Percentiles rank a stretch among this genome's conserved stretches.
phyloP scores from a whole-genome alignment of 2,888 invertebrate genomes.

The Lasioglossum oenotherae region DNA sequence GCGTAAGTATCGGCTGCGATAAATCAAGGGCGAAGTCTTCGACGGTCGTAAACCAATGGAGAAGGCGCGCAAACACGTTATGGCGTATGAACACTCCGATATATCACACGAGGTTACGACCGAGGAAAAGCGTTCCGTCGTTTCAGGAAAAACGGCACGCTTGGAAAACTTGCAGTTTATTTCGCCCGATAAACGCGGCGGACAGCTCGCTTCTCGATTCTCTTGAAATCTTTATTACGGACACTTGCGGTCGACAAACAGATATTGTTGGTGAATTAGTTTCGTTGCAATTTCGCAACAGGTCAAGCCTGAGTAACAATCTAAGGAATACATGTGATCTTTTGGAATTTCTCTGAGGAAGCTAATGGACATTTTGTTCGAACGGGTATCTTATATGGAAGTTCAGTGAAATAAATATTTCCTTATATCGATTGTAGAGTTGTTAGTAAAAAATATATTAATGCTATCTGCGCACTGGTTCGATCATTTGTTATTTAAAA shows the following conservation, averaged over 20 bases:
- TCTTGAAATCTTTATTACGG: conserved; percentile 36
- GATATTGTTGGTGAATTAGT: background rate
- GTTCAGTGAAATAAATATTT: background rate
- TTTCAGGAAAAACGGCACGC: conserved; percentile 39
- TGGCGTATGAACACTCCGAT: conserved; percentile 55
- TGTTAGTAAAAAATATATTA: too few species aligned
- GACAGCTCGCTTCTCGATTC: conserved; percentile 35
- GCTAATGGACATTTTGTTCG: background rate
- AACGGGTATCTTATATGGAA: background rate
- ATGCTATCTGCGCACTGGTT: too few species aligned
- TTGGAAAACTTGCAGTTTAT: conserved; percentile 38
- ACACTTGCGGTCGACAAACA: background rate
- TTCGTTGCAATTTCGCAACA: background rate
- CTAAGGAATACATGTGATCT: background rate
- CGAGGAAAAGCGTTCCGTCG: conserved; percentile 49
- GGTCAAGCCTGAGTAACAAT: background rate
- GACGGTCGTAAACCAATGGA: conserved; percentile 59
- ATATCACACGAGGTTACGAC: conserved; percentile 51
- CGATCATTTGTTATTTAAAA: too few species aligned
- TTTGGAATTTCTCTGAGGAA: too few species aligned
- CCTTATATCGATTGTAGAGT: too few species aligned
- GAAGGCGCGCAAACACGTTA: conserved; percentile 53
- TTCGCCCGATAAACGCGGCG: conserved; percentile 35
- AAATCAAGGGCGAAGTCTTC: conserved; percentile 50
- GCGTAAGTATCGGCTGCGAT: conserved; percentile 34